phyloP scores from a whole-genome alignment of 2,113 vertebrate species.

The Heptranchias perlo region DNA sequence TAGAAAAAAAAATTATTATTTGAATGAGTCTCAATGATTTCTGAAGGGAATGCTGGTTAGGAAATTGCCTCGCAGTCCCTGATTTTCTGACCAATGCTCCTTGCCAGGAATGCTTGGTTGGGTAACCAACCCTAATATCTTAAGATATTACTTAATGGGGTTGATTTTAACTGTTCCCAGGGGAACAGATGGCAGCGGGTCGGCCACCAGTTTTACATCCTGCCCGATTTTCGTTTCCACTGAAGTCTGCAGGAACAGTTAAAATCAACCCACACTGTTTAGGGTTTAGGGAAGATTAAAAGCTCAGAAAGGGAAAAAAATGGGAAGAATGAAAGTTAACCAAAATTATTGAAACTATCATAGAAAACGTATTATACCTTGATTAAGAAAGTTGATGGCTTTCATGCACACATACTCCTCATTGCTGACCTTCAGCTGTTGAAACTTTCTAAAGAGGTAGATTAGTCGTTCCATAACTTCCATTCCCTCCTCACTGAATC shows the following conservation, averaged over 20 bases:
- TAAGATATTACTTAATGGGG: background rate
- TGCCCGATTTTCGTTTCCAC: background rate
- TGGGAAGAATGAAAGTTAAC: background rate
- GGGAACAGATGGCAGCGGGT: background rate
- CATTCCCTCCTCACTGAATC: conserved; percentile 95
- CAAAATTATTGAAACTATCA: background rate
- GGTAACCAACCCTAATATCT: background rate
- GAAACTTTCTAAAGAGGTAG: conserved; percentile 94
- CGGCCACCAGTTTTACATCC: background rate
- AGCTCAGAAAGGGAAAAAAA: background rate
- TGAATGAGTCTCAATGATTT: background rate
- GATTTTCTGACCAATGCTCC: background rate
- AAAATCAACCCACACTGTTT: background rate
- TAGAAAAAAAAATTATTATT: background rate
- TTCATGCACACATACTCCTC: conserved; percentile 98
- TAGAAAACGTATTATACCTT: conserved; percentile 63
- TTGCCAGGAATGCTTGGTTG: background rate
- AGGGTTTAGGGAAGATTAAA: background rate
- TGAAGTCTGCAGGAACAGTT: background rate
- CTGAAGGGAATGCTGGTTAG: background rate
- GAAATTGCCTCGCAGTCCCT: background rate
- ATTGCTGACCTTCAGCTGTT: conserved; percentile 91
- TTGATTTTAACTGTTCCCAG: background rate
- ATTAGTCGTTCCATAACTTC: conserved; percentile 96
- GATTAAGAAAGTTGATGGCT: conserved; percentile 98